These are phyloP conservation scores for Tolypeutes matacus DNA, from an alignment of 2,797 vertebrate genomes.

Conservation along the genomic window DNA sequence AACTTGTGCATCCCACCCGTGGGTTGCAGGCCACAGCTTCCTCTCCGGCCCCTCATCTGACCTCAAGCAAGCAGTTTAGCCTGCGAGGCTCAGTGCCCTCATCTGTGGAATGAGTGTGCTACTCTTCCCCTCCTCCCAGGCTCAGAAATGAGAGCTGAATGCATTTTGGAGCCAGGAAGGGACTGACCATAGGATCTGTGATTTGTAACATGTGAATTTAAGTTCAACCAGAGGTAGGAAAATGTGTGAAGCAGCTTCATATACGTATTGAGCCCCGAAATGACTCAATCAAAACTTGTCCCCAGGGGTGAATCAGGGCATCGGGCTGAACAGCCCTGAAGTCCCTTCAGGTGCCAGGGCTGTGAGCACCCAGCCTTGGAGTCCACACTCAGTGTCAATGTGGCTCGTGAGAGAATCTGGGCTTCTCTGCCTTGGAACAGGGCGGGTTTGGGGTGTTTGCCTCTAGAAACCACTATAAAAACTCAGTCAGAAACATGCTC, in stretches of 20 bases:
- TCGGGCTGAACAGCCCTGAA: accelerated
- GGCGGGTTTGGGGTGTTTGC: neutral
- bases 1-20: neutral
- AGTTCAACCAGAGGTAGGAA: neutral
- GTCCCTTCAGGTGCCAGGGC: neutral
- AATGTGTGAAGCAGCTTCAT: neutral
- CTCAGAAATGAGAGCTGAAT: neutral
- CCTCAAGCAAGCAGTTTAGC: neutral
- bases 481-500: too few relatives aligned
- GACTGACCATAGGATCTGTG: neutral
- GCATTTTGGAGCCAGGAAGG: neutral
- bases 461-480: too few relatives aligned
- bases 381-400: neutral
- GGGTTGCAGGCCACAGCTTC: neutral
- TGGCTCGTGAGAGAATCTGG: neutral
- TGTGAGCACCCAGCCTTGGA: neutral
- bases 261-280: accelerated
- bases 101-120: neutral
- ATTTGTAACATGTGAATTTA: neutral
- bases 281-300: neutral
- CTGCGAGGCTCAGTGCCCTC: neutral
- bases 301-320: neutral
- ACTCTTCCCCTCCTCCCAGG: neutral
- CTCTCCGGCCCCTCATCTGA: neutral
- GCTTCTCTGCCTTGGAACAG: neutral